Evolutionary conservation across 2,797 vertebrate species (phyloP).

Genomic region (Enteromius mattozi): DNA sequence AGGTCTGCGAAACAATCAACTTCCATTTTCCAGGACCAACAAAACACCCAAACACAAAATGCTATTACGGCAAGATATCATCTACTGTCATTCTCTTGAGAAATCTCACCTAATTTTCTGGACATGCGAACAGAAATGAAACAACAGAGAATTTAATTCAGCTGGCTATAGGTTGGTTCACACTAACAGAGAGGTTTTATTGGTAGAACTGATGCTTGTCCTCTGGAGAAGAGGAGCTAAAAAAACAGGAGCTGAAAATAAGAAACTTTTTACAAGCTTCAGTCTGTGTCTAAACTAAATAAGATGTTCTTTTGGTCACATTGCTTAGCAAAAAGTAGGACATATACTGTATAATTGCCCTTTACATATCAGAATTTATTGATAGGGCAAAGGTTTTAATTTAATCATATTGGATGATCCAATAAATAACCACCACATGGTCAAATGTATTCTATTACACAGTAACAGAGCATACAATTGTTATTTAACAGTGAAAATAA

Average conservation of each 20-base stretch:
- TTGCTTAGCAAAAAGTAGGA: not conserved
- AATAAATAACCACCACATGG: not conserved
- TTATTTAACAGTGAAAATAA: not conserved
- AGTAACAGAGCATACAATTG: not conserved
- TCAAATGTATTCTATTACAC: not conserved
- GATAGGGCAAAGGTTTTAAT: not conserved
- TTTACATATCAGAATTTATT: conserved; percentile 1
- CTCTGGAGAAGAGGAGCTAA: conserved; percentile 15
- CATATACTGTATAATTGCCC: not conserved
- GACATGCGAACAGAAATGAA: conserved; percentile 19
- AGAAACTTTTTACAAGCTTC: conserved; percentile 10
- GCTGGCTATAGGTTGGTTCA: conserved; percentile 21
- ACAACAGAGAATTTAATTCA: conserved; percentile 23
- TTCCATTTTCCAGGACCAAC: conserved; percentile 12
- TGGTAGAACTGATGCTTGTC: conserved; percentile 15
- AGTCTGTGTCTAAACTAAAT: not conserved
- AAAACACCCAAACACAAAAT: conserved; percentile 23
- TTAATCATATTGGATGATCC: not conserved
- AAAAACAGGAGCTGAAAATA: not conserved
- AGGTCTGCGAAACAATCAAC: conserved; percentile 25
- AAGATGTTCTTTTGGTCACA: not conserved
- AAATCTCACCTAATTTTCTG: conserved; percentile 8
- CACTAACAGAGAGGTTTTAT: conserved; percentile 27
- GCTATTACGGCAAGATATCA: conserved; percentile 20
- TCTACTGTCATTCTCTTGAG: conserved; percentile 18